phyloP scores from a whole-genome alignment of 1,140 invertebrate genomes.

The Thereuonema tuberculata region DNA sequence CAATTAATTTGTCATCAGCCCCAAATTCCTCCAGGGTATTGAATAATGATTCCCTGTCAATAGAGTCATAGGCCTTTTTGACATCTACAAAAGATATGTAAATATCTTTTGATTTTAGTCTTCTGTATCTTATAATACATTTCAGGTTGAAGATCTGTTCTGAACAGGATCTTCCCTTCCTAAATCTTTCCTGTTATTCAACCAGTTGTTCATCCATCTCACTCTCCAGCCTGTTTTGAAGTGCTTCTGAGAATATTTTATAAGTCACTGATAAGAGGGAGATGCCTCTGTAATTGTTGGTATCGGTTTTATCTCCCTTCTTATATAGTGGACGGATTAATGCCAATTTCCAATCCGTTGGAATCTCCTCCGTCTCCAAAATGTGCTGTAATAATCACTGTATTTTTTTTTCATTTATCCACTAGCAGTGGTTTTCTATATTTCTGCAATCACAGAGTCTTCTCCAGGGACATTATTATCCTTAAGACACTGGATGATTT shows the following conservation, averaged over 20 bases:
- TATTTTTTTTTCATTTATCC: background rate
- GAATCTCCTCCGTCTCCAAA: background rate
- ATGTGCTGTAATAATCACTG: background rate
- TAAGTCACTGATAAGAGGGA: background rate
- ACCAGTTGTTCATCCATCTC: background rate
- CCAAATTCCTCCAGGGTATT: background rate
- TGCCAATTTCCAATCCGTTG: background rate
- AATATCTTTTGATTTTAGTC: background rate
- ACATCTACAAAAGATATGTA: background rate
- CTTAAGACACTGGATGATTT: background rate
- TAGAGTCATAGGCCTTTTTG: background rate
- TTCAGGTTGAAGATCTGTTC: background rate
- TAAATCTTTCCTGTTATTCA: background rate
- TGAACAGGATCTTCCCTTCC: background rate
- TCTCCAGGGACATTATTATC: background rate
- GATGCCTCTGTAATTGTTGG: background rate
- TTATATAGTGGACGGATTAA: background rate
- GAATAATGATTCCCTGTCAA: background rate
- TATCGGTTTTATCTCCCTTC: background rate
- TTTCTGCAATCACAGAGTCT: background rate
- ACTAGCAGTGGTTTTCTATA: background rate
- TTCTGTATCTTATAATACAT: background rate
- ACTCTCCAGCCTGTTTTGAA: background rate
- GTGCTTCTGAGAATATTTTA: background rate
- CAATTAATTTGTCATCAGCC: background rate